Evolutionary conservation across 2,797 vertebrate genomes (phyloP).

Genomic region (Malurus splendens): DNA sequence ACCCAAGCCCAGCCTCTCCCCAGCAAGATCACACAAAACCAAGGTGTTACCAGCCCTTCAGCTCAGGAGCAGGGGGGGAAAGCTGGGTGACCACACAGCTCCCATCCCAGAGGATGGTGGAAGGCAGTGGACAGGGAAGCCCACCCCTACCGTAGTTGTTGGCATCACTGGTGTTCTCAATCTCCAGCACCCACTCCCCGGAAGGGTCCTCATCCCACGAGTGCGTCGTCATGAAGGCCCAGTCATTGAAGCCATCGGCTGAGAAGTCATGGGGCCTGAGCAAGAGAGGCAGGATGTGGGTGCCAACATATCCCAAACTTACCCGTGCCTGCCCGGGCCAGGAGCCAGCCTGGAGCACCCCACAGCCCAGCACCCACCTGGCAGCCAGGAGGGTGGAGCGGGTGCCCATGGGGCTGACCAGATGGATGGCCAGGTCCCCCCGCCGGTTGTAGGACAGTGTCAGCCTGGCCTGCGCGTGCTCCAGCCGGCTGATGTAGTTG

Average conservation of each 20-base stretch:
- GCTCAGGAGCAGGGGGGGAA: background rate
- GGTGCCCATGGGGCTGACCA: constrained; percentile 90
- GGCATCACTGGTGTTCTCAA: constrained; percentile 82
- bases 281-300: background rate
- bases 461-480: constrained; percentile 90
- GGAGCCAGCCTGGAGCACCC: background rate
- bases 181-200: constrained; percentile 90
- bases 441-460: constrained; percentile 95
- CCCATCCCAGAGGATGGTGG: too few relatives aligned
- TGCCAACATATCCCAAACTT: rapidly evolving
- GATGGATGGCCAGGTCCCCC: constrained; percentile 91
- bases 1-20: background rate
- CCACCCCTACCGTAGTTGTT: constrained; percentile 74
- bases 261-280: constrained; percentile 90
- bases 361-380: constrained; percentile 70
- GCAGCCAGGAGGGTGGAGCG: constrained; percentile 91
- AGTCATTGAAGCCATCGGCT: constrained; percentile 91
- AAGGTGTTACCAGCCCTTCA: background rate
- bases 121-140: background rate
- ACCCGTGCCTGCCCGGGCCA: rapidly evolving
- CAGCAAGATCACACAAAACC: background rate
- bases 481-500: constrained; percentile 83
- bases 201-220: constrained; percentile 92
- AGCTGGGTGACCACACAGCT: rapidly evolving
- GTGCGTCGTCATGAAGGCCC: constrained; percentile 97